Percentiles rank a stretch among this genome's conserved stretches.
phyloP scores from a whole-genome alignment of 2,113 vertebrate species.

The Syngnathoides biaculeatus region DNA sequence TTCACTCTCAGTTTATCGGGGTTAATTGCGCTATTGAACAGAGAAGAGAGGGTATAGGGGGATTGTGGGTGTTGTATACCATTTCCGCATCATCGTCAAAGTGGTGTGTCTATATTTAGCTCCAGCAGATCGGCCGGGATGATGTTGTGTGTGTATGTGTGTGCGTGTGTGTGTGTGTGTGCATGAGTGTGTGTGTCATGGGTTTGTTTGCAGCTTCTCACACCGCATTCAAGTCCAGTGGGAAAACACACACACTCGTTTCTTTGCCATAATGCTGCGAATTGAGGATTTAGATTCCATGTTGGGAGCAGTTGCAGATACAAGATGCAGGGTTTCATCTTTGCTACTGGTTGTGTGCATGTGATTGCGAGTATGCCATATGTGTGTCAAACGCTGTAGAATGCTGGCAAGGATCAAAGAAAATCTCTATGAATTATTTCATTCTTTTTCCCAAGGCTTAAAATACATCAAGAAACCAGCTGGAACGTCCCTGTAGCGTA shows the following conservation, averaged over 20 bases:
- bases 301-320: neutral
- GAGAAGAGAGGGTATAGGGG: neutral
- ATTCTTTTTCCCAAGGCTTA: neutral
- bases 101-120: constrained; percentile 72
- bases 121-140: constrained; percentile 50
- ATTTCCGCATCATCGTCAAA: constrained; percentile 66
- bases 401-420: neutral
- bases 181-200: constrained; percentile 14
- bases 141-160: constrained; percentile 21
- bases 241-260: constrained; percentile 21
- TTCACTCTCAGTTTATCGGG: constrained; percentile 51
- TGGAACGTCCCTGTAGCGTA: constrained; percentile 21
- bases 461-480: constrained; percentile 7
- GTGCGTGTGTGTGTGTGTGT: constrained; percentile 8
- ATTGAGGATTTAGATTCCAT: neutral
- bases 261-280: neutral
- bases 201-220: constrained; percentile 14
- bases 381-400: neutral
- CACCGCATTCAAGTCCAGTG: constrained; percentile 33
- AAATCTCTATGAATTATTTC: neutral
- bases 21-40: constrained; percentile 58
- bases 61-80: neutral
- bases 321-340: constrained; percentile 1
- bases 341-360: neutral
- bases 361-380: neutral